Conservation (phyloP, 2,113 vertebrate genomes). For the Elephantulus edwardii region DNA sequence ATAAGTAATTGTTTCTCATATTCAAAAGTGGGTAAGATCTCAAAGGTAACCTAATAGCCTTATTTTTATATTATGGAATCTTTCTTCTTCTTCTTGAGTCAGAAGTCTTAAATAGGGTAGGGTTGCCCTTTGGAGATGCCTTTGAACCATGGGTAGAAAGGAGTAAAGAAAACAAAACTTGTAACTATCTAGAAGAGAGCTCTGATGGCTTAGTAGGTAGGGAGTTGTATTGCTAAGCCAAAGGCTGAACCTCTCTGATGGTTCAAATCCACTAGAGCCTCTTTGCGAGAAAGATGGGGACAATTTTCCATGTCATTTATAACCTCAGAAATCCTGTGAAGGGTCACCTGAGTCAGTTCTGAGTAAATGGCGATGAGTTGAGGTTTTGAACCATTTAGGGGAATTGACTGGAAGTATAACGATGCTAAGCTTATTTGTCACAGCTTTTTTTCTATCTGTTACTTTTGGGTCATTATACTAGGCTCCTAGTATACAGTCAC, state of each 20-base stretch:
- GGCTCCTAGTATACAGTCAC: background rate
- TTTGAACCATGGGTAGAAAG: background rate
- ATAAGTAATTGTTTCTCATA: background rate
- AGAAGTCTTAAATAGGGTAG: background rate
- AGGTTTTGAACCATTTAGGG: too few species aligned
- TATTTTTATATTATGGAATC: background rate
- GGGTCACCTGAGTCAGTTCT: too few species aligned
- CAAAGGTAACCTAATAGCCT: background rate
- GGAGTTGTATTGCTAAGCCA: too few species aligned
- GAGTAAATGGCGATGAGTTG: too few species aligned
- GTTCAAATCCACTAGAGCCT: too few species aligned
- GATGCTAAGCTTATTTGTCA: background rate
- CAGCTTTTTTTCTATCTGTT: background rate
- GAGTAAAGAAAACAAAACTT: background rate
- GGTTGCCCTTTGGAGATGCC: background rate
- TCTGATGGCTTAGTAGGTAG: too few species aligned
- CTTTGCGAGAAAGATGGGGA: too few species aligned
- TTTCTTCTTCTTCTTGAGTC: background rate
- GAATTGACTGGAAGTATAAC: background rate
- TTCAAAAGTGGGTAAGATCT: background rate
- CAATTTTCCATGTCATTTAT: too few species aligned
- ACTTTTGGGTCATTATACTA: background rate
- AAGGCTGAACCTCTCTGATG: too few species aligned
- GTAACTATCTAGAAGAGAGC: background rate
- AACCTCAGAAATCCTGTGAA: too few species aligned